Percentiles rank a stretch among this genome's conserved stretches.
phyloP scores from a whole-genome alignment of 2,888 invertebrate species.

The Hartigia nigra region DNA sequence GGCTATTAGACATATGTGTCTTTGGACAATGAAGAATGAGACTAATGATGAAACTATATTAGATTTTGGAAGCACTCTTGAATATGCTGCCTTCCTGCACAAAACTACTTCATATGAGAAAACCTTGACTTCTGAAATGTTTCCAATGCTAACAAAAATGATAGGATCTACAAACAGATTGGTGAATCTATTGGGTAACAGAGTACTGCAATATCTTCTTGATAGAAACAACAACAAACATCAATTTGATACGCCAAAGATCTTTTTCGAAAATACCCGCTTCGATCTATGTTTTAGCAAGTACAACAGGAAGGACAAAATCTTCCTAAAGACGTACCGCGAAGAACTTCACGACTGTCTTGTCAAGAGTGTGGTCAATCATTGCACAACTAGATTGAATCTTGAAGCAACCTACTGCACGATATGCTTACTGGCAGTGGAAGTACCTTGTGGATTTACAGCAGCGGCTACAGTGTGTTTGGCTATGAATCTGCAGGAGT shows the following conservation, averaged over 20 bases:
- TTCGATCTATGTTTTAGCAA: conserved; percentile 64
- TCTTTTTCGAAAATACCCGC: conserved; percentile 66
- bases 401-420: conserved; percentile 70
- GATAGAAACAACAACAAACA: conserved; percentile 69
- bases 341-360: conserved; percentile 67
- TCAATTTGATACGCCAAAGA: conserved; percentile 68
- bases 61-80: conserved; percentile 69
- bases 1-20: conserved; percentile 68
- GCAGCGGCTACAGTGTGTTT: conserved; percentile 72
- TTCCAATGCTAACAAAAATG: conserved; percentile 67
- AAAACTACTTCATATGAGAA: conserved; percentile 62
- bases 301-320: conserved; percentile 67
- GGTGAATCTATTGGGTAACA: conserved; percentile 69
- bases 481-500: conserved; percentile 73
- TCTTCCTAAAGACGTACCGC: conserved; percentile 68
- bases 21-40: conserved; percentile 67
- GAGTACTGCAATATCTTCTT: conserved; percentile 69
- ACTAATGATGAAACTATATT: conserved; percentile 66
- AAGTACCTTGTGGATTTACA: conserved; percentile 73
- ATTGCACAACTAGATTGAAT: conserved; percentile 67
- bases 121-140: conserved; percentile 66
- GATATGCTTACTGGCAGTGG: conserved; percentile 70
- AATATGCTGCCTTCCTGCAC: conserved; percentile 69
- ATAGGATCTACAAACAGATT: conserved; percentile 67
- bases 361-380: conserved; percentile 65